These are phyloP conservation scores for Syrista parreyssii DNA, from an alignment of 2,888 invertebrate species.

Conservation along the genomic window DNA sequence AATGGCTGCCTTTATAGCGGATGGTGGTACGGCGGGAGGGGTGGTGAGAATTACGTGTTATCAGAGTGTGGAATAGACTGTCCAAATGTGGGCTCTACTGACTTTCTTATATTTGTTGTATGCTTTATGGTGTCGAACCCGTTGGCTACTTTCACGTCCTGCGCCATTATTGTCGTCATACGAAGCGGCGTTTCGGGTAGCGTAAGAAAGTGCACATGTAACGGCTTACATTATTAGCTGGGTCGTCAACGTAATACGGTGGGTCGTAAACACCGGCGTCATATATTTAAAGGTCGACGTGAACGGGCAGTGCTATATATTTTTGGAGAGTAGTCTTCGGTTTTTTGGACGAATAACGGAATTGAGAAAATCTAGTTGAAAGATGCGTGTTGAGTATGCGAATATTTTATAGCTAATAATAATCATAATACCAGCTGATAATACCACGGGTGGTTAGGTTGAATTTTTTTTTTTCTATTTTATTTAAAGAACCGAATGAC, in stretches of 20 bases:
- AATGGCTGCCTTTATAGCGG: not conserved
- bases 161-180: conserved; percentile 14
- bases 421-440: not conserved
- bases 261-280: not conserved
- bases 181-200: not conserved
- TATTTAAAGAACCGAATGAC: conserved; percentile 21
- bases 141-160: conserved; percentile 11
- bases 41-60: not conserved
- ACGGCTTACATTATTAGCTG: conserved; percentile 53
- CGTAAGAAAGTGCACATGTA: conserved; percentile 62
- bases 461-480: not conserved
- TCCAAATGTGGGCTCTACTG: not conserved
- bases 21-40: not conserved
- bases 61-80: not conserved
- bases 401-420: not conserved
- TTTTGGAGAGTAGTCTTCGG: too few relatives aligned
- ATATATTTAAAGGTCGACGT: not conserved
- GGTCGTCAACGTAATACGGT: conserved; percentile 38
- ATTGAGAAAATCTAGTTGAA: not conserved
- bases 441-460: not conserved
- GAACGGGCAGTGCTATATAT: too few relatives aligned
- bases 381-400: too few relatives aligned
- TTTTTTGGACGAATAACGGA: not conserved
- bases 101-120: not conserved
- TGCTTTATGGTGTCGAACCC: not conserved